Percentiles rank a stretch among this genome's conserved stretches.
Conservation (phyloP, 2,797 vertebrate species). For the Spinus olivaceus region DNA sequence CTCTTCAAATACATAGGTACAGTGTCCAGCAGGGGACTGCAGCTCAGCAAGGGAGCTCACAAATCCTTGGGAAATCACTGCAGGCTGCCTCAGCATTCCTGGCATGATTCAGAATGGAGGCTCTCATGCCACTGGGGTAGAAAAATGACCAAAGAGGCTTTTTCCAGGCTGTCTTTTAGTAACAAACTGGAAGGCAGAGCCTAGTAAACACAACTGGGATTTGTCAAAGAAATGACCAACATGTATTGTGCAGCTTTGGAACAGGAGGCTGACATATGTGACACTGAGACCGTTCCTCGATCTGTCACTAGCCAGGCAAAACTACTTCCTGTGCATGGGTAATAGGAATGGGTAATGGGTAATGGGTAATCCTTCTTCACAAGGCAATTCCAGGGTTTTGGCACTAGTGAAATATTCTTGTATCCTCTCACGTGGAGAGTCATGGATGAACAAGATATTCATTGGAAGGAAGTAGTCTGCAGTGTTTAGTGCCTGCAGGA, state of each 20-base stretch:
- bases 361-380: not conserved
- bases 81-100: not conserved
- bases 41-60: not conserved
- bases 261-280: not conserved
- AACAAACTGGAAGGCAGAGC: not conserved
- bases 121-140: not conserved
- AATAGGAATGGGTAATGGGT: not conserved
- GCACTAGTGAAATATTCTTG: not conserved
- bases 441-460: not conserved
- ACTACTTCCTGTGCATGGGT: not conserved
- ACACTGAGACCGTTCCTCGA: not conserved
- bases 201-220: not conserved
- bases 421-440: not conserved
- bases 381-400: not conserved
- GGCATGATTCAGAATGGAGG: not conserved
- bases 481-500: not conserved
- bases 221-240: not conserved
- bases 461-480: not conserved
- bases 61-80: not conserved
- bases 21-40: not conserved
- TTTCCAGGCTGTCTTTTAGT: not conserved
- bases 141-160: not conserved
- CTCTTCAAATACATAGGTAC: conserved; percentile 86
- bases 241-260: not conserved
- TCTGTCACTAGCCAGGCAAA: not conserved